Conservation (phyloP, 2,113 vertebrate species). For the Malurus alboscapulatus region DNA sequence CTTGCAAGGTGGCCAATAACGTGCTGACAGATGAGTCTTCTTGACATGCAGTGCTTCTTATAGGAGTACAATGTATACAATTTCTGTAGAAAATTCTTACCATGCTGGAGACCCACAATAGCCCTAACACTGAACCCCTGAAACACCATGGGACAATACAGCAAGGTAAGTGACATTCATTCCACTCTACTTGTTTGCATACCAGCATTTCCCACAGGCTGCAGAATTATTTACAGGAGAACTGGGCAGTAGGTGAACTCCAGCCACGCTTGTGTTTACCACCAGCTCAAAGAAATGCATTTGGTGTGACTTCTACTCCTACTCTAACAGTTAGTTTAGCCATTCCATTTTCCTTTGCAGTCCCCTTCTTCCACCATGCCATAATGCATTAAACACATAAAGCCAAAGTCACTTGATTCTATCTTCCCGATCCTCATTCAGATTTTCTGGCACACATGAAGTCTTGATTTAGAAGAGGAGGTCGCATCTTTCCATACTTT, state of each 20-base stretch:
- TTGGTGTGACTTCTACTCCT: conserved; percentile 28
- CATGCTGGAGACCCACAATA: background rate
- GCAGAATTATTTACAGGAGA: conserved; percentile 74
- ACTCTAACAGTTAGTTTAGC: conserved; percentile 5
- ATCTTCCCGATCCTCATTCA: conserved; percentile 64
- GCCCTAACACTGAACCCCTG: conserved; percentile 7
- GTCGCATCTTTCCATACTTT: conserved; percentile 98
- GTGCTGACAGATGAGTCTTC: conserved; percentile 1
- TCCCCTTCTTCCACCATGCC: conserved; percentile 31
- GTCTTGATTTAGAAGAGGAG: conserved; percentile 93
- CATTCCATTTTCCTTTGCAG: conserved; percentile 28
- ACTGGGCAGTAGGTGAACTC: conserved; percentile 21
- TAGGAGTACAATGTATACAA: conserved; percentile 19
- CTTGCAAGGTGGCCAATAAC: background rate
- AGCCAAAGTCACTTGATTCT: conserved; percentile 54
- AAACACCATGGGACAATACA: conserved; percentile 25
- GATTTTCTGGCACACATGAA: conserved; percentile 96
- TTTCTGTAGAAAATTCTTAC: conserved; percentile 23
- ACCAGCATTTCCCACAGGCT: conserved; percentile 43
- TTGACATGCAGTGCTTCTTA: conserved; percentile 13
- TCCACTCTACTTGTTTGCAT: conserved; percentile 22
- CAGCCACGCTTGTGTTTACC: background rate
- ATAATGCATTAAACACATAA: conserved; percentile 59
- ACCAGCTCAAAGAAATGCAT: conserved; percentile 27
- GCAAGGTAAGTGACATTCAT: conserved; percentile 42